phyloP scores from a whole-genome alignment of 2,113 vertebrate species.

The Elephas maximus region DNA sequence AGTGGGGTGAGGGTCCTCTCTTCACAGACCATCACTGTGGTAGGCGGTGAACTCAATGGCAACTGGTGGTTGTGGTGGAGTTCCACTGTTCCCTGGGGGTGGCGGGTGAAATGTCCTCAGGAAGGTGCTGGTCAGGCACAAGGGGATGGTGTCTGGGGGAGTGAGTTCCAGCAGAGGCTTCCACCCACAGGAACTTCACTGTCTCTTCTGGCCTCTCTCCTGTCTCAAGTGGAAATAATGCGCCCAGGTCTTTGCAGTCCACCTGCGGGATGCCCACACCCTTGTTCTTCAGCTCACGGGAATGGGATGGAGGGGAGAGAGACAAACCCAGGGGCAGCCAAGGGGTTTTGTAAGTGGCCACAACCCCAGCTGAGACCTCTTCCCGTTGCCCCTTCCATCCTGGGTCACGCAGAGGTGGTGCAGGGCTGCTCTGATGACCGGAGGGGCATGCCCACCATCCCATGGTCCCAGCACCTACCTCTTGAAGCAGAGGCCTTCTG shows the following conservation, averaged over 20 bases:
- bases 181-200: background rate
- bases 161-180: background rate
- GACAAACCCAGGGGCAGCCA: background rate
- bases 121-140: background rate
- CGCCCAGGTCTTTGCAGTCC: background rate
- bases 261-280: background rate
- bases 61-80: background rate
- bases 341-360: background rate
- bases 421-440: background rate
- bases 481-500: background rate
- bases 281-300: background rate
- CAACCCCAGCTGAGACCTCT: accelerated
- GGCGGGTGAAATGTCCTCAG: background rate
- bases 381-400: background rate
- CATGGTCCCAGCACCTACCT: background rate
- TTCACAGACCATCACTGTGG: background rate
- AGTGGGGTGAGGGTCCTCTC: background rate
- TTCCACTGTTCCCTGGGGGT: background rate
- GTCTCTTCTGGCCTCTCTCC: background rate
- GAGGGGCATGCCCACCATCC: background rate
- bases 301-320: background rate
- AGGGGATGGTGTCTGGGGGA: background rate
- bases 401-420: accelerated
- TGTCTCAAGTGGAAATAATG: background rate
- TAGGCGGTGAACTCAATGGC: background rate